Evolutionary conservation across 2,888 invertebrate genomes (phyloP).

Genomic region (Schizaphis graminum): DNA sequence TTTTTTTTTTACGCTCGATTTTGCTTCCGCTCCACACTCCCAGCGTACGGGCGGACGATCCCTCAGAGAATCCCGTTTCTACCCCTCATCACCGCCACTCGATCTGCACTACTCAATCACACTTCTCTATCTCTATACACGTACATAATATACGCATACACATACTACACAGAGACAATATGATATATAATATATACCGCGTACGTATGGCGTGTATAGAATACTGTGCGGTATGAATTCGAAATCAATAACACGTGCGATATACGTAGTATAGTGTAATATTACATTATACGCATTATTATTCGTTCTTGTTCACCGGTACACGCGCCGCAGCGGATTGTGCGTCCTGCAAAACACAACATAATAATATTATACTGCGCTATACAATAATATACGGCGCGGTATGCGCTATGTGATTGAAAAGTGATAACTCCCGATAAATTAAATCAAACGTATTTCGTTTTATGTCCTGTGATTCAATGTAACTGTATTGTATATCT

Average conservation of each 20-base stretch:
- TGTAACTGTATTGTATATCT: neutral
- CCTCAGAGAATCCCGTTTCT: conserved; percentile 29
- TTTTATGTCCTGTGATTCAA: neutral
- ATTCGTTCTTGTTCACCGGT: neutral
- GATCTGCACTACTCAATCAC: neutral
- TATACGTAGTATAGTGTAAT: neutral
- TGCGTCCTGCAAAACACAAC: neutral
- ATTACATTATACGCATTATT: neutral
- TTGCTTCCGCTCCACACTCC: conserved; percentile 14
- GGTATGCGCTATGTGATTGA: neutral
- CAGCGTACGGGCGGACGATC: conserved; percentile 10
- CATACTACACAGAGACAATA: neutral
- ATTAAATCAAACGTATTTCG: neutral
- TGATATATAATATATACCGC: neutral
- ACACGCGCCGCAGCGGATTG: neutral
- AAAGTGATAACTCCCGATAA: neutral
- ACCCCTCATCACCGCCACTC: neutral
- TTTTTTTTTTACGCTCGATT: conserved; percentile 26
- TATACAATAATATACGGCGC: neutral
- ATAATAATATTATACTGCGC: neutral
- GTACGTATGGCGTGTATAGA: no score
- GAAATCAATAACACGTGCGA: conserved; percentile 43
- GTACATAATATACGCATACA: neutral
- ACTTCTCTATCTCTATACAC: neutral
- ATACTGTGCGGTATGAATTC: conserved; percentile 27